Base-by-base conservation (phyloP, 2,113 vertebrate species). In the Tursiops truncatus region DNA sequence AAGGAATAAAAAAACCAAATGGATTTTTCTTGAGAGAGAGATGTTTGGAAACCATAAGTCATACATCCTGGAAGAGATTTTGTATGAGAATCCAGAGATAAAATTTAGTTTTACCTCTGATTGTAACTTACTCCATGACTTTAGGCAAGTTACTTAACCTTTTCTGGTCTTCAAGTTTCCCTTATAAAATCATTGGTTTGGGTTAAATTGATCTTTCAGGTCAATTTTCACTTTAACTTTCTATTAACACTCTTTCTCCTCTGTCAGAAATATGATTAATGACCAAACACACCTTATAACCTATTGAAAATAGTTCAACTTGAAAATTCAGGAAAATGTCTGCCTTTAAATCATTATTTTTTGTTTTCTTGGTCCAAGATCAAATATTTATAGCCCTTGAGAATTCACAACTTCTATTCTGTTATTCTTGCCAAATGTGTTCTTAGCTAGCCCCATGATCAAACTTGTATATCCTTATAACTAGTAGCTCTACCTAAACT, bases 261-360 rank as follows among this genome's bases (percentile, higher is more conserved):
- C 68, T 92, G 47, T 92, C 68, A 87, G n/a, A 95, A 56, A n/a
- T 95, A 92, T 90, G 63, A 97, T 94, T 92, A 95, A 95, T 97
- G 70, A 87, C 67, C 26, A 96, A 73, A 90, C 2, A 77, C 28
- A 6, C 23, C n/a, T 81, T 86, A 44, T 23, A 84, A 85, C 13
- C 8, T 17, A 65, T 47, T 71, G 90, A 53, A 53, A 53, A 53
- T 18, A 53, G 5, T 41, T 74, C 74, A 95, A 33, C 50, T 70
- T 97, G 58, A 28, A 90, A 90, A 76, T 36, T 85, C 7, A 74
- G 36, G 13, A 84, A 89, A 73, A 82, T 50, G 26, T 58, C 44
- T 79, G 31, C 47, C 47, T 93, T 92, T 56, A 81, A 89, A 83
- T 33, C 36, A 96, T 58, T 65, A 88, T 85, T 93, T 76, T 94